Base-by-base conservation (phyloP, 2,797 vertebrate species). In the Philypnodon macrostomus region DNA sequence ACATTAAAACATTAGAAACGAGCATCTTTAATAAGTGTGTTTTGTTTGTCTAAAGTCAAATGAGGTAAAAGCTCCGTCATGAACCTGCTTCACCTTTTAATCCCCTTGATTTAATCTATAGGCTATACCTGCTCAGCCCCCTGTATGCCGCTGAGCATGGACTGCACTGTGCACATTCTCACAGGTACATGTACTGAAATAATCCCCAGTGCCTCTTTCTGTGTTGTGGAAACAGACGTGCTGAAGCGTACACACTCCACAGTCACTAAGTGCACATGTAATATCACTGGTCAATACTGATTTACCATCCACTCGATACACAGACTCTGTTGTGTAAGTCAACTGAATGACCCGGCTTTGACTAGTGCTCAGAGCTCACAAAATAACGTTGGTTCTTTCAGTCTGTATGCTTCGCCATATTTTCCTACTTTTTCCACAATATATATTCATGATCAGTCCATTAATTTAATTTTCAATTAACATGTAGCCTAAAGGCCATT, bases 71-170 rank as follows among this genome's bases (percentile, higher is more conserved):
- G 56, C 9, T 34, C 16, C 18, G 19, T 77, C 26, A 30, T 67
- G 39, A 76, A 80, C 58, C 18, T 51, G 14, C 49, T 14, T 74
- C 59, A 75, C 66, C 60, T 53, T 73, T 10, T 77, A 80, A 80
- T 79, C 75, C 45, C 44, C 39, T 32, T 58, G 56, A n/a, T n/a
- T n/a, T 42, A 42, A 72, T 15, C 62, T 78, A 59, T 58, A 68
- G n/a, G 17, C 54, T 48, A 14, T 38, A 45, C 50, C 60, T 56
- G 17, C 47, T 70, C 53, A 58, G 38, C 33, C 21, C 16, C 38
- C 14, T 11, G 39, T 56, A 44, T 41, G 26, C 36, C 70, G 27
- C 16, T 1, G 12, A 49, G 10, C 23, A 58, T 2, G 39, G 27
- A 29, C 27, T 27, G 5, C 26, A 2, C 26, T 26, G 38, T 41